Conservation (phyloP, 23 tunicate species). For the Phallusia fumigata region DNA sequence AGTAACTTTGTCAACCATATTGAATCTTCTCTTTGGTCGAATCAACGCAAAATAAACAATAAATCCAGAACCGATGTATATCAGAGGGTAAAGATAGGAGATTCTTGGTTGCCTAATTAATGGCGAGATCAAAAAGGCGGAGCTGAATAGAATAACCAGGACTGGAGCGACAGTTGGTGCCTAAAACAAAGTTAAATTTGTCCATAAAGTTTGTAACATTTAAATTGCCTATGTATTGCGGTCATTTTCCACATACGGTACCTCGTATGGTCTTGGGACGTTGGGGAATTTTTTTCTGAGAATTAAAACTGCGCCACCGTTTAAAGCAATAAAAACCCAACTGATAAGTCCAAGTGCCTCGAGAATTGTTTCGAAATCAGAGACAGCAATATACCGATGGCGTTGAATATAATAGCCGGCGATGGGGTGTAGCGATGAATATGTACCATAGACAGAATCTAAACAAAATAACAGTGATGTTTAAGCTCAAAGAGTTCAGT, state of each 20-base stretch:
- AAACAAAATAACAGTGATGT: neutral
- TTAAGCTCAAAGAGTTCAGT: no score
- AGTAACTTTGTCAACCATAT: neutral
- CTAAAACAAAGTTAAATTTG: neutral
- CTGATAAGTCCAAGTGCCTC: neutral
- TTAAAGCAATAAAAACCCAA: neutral
- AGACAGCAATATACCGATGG: neutral
- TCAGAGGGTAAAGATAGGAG: neutral
- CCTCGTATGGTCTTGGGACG: neutral
- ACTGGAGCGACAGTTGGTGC: neutral
- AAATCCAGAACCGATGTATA: conserved; percentile 1
- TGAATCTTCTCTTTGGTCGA: neutral
- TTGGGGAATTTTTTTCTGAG: neutral
- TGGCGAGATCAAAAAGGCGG: neutral
- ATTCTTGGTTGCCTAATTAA: neutral
- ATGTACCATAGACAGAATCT: neutral
- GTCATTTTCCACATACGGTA: no score
- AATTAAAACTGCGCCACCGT: neutral
- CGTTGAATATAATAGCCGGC: neutral
- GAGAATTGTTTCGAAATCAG: neutral
- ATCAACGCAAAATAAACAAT: neutral
- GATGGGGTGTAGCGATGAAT: conserved; percentile 1
- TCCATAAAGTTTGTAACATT: no score
- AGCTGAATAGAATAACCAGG: neutral
- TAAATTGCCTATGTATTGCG: no score